These are phyloP conservation scores for Onychorhynchus coronatus DNA, from an alignment of 2,113 vertebrate species.

Conservation along the genomic window DNA sequence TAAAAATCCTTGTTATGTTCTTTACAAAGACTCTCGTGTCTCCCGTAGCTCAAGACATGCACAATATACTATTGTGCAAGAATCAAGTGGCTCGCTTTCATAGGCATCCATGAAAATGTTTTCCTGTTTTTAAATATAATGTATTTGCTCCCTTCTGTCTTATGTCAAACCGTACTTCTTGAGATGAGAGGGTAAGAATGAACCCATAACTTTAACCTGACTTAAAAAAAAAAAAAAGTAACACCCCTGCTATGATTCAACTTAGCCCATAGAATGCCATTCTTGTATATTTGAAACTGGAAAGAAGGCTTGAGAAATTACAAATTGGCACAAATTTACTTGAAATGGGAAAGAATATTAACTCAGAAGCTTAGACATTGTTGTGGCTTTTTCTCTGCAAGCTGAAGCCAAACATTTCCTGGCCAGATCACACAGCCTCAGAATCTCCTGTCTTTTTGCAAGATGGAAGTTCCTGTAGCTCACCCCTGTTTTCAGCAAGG, in stretches of 20 bases:
- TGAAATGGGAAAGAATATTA: neutral
- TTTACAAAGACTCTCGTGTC: neutral
- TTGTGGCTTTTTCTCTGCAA: neutral
- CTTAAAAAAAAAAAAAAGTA: neutral
- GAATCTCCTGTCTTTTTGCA: neutral
- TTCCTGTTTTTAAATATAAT: neutral
- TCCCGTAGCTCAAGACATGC: neutral
- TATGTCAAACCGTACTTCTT: neutral
- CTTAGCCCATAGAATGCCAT: neutral
- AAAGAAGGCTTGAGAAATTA: neutral
- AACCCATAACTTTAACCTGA: neutral
- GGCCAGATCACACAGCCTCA: neutral
- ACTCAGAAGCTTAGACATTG: neutral
- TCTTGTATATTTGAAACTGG: neutral
- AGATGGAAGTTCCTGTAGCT: neutral
- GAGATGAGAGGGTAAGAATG: neutral
- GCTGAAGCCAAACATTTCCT: neutral
- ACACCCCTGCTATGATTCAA: neutral
- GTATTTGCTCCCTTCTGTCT: neutral
- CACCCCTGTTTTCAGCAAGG: neutral
- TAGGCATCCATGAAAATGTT: neutral
- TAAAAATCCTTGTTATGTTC: neutral
- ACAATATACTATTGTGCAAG: neutral
- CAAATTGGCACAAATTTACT: neutral
- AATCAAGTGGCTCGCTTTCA: rapidly evolving